Percentiles rank a stretch among this genome's conserved stretches.
Conservation (phyloP, 2,888 invertebrate species). For the Tanypteryx hageni region DNA sequence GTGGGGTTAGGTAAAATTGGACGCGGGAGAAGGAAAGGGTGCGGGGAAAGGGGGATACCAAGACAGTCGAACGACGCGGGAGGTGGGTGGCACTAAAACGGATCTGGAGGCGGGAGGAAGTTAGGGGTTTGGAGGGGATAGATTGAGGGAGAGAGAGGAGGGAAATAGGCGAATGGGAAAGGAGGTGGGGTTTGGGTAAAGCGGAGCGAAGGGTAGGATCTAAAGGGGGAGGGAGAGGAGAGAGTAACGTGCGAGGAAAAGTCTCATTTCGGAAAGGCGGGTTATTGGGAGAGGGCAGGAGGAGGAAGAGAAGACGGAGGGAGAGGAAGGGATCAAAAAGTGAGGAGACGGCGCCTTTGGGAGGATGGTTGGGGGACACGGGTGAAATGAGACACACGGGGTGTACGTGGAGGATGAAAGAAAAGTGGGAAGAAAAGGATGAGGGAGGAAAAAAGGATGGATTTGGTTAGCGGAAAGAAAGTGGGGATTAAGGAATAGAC, state of each 20-base stretch:
- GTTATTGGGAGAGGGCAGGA: background rate
- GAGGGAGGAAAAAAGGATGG: background rate
- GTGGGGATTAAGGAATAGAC: conserved; percentile 7
- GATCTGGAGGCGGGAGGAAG: too few species aligned
- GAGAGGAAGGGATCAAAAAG: conserved; percentile 16
- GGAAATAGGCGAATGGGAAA: too few species aligned
- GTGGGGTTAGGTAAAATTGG: background rate
- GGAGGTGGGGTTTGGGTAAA: too few species aligned
- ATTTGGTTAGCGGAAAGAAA: background rate
- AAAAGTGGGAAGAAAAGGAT: background rate
- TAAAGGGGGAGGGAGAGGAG: background rate
- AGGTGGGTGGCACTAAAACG: background rate
- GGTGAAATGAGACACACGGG: conserved; percentile 23
- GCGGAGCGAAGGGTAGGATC: too few species aligned
- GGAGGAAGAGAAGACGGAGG: too few species aligned
- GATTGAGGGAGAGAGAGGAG: too few species aligned
- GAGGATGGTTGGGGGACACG: too few species aligned
- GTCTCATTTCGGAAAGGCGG: conserved; percentile 21
- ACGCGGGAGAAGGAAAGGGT: background rate
- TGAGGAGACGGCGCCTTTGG: background rate
- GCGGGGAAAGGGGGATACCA: too few species aligned
- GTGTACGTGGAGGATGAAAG: background rate
- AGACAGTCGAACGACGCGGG: background rate
- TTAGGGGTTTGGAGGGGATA: too few species aligned
- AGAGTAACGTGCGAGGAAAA: background rate